Evolutionary conservation across 2,888 invertebrate species (phyloP), one percentile per base, ranked within the genome.

Genomic region (Agrilus cyanescens): DNA sequence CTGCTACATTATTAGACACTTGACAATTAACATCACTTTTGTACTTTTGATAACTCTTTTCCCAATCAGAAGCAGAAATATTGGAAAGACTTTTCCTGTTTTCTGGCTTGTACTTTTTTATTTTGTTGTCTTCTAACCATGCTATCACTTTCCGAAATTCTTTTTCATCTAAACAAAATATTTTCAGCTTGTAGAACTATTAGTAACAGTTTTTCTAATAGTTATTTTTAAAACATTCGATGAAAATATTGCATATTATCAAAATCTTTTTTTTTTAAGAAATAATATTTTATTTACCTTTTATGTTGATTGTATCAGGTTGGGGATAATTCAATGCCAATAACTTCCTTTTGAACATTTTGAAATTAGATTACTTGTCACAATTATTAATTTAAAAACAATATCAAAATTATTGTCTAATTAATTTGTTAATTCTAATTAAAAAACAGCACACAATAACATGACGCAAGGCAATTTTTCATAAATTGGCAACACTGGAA

Each of bases 71-170:
- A 10, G 78, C 74, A 30, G 72, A 69, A 2, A 82, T 73, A 51
- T 83, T 76, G 34, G 87, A 74, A n/a, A 96, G 64, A 1, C 70
- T 73, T 50, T 75, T 78, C 10, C 90, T 72, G 49, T 88, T 85
- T 59, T 90, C 86, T 43, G 88, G 83, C 59, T 82, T 82, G 53
- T 89, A 90, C 52, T 83, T 80, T 10, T 93, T 78, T 51, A 96
- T 90, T 67, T 89, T 90, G 63, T 91, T 90, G 60, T 91, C 88
- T 67, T 96, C 96, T 41, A 96, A 62, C 96, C 95, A 96, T 1
- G 85, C 67, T 15, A 94, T 74, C 16, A 90, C 71, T 57, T 81
- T 84, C 38, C 86, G 78, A 59, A 88, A 84, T 56, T 85, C 80
- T 48, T 75, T 76, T 52, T 80, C 77, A 70, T 91, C 94, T 94